Conservation (phyloP, 2,113 vertebrate species). For the Cygnus atratus region DNA sequence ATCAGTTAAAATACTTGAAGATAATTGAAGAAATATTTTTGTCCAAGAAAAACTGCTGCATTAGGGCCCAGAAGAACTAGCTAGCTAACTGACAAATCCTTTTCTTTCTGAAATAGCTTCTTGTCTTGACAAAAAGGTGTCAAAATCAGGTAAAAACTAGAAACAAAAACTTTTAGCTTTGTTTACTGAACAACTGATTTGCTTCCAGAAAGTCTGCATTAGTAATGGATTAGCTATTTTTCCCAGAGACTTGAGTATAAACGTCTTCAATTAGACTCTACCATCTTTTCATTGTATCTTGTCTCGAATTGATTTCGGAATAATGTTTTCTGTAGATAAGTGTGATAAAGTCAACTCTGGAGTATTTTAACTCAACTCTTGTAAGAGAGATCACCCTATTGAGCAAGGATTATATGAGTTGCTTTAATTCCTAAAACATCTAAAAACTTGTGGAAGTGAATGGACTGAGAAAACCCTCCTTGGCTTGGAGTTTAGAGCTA, state of each 20-base stretch:
- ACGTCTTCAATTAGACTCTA: not conserved
- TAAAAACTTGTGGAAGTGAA: not conserved
- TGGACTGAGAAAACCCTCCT: not conserved
- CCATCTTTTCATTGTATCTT: not conserved
- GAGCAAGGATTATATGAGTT: not conserved
- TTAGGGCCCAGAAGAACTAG: not conserved
- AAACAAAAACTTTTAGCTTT: not conserved
- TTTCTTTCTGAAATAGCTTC: not conserved
- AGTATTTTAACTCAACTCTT: not conserved
- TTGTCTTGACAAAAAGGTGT: not conserved
- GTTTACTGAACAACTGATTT: not conserved
- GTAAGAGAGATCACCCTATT: not conserved
- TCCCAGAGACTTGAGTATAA: not conserved
- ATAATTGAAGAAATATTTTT: slow-evolving; percentile 7
- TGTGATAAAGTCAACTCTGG: not conserved
- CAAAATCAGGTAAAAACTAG: not conserved
- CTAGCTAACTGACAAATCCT: not conserved
- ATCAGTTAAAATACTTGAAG: slow-evolving; percentile 19
- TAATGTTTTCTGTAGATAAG: not conserved
- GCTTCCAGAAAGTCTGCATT: not conserved
- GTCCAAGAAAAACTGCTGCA: not conserved
- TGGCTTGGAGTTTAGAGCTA: not conserved
- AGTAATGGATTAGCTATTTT: not conserved
- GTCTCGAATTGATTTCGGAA: not conserved
- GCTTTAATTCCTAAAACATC: not conserved